These are phyloP conservation scores for human DNA, from an alignment of 2,113 vertebrate genomes.

Conservation along the genomic window DNA sequence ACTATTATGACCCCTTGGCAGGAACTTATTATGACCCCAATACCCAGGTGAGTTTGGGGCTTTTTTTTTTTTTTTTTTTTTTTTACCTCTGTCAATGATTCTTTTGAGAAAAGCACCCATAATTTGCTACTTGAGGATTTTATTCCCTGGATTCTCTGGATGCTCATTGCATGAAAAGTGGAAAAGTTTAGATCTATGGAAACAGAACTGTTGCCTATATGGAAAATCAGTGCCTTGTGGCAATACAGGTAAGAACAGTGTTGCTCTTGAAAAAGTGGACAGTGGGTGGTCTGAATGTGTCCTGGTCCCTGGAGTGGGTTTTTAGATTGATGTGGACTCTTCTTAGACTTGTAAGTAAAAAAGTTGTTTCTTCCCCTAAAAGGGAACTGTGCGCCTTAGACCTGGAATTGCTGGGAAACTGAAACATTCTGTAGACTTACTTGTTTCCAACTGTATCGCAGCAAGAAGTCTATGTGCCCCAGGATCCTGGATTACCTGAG, in stretches of 20 bases:
- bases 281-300: not conserved
- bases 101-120: conserved; percentile 41
- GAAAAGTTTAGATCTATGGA: not conserved
- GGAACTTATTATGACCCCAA: conserved; percentile 94
- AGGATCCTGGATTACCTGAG: conserved; percentile 80
- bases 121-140: conserved; percentile 50
- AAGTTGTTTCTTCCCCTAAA: not conserved
- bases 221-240: conserved; percentile 32
- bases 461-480: conserved; percentile 85
- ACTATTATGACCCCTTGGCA: conserved; percentile 96
- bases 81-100: not conserved
- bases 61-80: not conserved
- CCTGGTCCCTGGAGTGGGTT: not conserved
- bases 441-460: conserved; percentile 69
- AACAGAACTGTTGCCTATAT: conserved; percentile 45
- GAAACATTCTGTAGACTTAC: conserved; percentile 24
- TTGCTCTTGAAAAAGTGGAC: not conserved
- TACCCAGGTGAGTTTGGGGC: conserved; percentile 89
- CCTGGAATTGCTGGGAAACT: not conserved
- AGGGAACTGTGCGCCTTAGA: not conserved
- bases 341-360: not conserved
- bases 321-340: not conserved
- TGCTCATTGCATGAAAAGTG: conserved; percentile 50
- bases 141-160: conserved; percentile 25
- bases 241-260: conserved; percentile 44